phyloP scores from a whole-genome alignment of 2,113 vertebrate genomes.

The Petromus typicus region DNA sequence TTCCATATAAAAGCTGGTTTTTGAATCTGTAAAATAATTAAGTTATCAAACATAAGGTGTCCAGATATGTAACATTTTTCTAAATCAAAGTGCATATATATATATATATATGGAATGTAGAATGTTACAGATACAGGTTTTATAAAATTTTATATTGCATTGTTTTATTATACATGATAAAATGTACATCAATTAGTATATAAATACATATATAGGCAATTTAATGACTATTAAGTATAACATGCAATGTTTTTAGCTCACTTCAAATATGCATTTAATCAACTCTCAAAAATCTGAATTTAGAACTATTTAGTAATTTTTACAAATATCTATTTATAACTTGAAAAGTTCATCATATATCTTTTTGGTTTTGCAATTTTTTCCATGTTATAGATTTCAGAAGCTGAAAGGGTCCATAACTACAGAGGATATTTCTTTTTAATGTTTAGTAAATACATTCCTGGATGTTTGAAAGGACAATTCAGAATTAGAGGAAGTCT shows the following conservation, averaged over 20 bases:
- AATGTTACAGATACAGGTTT: neutral
- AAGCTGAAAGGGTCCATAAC: neutral
- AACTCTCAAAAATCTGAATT: neutral
- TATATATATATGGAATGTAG: neutral
- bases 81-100: neutral
- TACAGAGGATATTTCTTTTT: neutral
- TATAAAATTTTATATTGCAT: neutral
- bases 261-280: neutral
- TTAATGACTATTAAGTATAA: neutral
- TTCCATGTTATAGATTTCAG: neutral
- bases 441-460: neutral
- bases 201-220: neutral
- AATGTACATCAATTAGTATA: neutral
- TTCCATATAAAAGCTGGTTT: neutral
- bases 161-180: neutral
- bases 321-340: neutral
- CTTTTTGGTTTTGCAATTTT: neutral
- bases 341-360: neutral
- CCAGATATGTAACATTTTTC: neutral
- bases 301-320: neutral
- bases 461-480: neutral
- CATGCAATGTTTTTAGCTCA: neutral
- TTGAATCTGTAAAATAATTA: neutral
- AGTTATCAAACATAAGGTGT: neutral
- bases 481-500: neutral